Evolutionary conservation across 2,113 vertebrate genomes (phyloP), one percentile per base, ranked within the genome.

Genomic region (Chionis minor): DNA sequence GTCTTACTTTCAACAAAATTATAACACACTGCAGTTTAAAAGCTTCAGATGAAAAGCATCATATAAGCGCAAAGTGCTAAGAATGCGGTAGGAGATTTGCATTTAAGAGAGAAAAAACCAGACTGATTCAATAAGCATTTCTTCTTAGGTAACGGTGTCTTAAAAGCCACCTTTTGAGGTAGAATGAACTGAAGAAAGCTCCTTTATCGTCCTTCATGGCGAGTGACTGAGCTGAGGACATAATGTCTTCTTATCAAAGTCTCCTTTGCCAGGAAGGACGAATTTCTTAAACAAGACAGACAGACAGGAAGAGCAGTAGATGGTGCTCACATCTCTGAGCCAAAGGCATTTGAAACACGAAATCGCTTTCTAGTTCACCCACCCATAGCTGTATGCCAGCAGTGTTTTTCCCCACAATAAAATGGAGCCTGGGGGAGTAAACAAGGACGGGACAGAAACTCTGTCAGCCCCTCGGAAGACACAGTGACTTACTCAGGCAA

Each of bases 231-330:
- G 58, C 84, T 84, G 84, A 92, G 69, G 33, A 94, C 5, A 2
- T 33, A 20, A 75, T 30, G 70, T 85, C 81, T 58, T 73, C 55
- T 33, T 28, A 80, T 38, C 54, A 78, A 90, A 93, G 59, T 33
- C 75, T 92, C 62, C 70, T 87, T 65, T 79, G 69, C 47, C 80
- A 95, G 75, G 88, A 92, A 94, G 51, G 69, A 83, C 9, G 16
- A 71, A 70, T 91, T 75, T 93, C 79, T 94, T 91, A 85, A 94
- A 90, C 33, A 33, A 26, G 61, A 81, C 58, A 86, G 86, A 91
- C 42, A 72, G 89, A 77, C 66, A 54, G 42, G 35, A 81, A 77
- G 63, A 96, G 47, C 35, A 44, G 44, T 15, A 93, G 89, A 74
- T 55, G 71, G 27, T 24, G 20, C 56, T 92, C 85, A 89, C 83